Conservation (phyloP, 2,113 vertebrate genomes). For the Ceuthmochares aereus region DNA sequence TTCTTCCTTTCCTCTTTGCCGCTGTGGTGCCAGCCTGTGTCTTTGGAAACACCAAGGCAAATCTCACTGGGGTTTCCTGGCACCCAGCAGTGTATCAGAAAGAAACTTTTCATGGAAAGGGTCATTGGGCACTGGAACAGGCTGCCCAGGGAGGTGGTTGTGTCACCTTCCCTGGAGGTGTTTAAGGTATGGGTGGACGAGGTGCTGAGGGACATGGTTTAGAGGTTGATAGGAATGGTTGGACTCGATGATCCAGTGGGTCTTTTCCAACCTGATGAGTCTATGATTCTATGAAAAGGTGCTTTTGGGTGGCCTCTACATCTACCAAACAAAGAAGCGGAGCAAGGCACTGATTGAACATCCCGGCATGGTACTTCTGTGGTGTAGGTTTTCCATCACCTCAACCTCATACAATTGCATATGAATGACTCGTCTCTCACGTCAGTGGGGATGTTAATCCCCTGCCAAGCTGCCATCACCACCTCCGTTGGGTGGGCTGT, state of each 20-base stretch:
- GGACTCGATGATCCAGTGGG: too few species aligned
- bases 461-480: background rate
- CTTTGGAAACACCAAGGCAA: background rate
- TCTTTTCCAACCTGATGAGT: too few species aligned
- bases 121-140: too few species aligned
- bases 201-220: too few species aligned
- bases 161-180: too few species aligned
- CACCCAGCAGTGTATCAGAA: too few species aligned
- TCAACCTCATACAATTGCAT: background rate
- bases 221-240: too few species aligned
- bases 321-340: background rate
- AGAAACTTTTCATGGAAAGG: too few species aligned
- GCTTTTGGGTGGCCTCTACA: background rate
- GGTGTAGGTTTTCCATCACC: conserved; percentile 38
- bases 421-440: background rate
- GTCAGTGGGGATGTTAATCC: rapidly evolving
- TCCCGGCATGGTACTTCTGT: background rate
- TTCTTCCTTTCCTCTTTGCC: background rate
- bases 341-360: conserved; percentile 27
- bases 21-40: rapidly evolving
- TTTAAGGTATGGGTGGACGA: too few species aligned
- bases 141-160: too few species aligned
- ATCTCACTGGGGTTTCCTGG: background rate
- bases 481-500: background rate
- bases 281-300: too few species aligned